These are phyloP conservation scores for Struthio camelus DNA, from an alignment of 2,113 vertebrate species.

Conservation along the genomic window DNA sequence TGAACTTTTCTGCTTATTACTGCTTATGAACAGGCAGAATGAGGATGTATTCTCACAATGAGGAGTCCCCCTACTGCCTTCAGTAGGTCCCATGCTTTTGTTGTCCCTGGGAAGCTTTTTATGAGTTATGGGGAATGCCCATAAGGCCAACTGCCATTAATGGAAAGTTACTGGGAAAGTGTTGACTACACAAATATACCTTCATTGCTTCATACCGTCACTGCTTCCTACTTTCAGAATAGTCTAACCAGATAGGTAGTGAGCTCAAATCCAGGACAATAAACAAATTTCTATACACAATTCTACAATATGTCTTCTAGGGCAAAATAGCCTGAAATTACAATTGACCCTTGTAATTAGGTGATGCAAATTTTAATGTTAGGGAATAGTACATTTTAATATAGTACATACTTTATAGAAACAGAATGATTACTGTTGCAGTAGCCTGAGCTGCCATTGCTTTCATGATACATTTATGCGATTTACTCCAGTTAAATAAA, in stretches of 20 bases:
- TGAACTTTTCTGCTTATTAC: neutral
- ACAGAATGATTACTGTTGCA: neutral
- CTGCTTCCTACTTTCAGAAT: neutral
- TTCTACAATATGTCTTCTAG: neutral
- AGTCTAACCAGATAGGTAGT: neutral
- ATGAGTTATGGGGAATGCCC: neutral
- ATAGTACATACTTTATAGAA: neutral
- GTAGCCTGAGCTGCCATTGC: neutral
- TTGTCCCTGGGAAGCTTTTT: neutral
- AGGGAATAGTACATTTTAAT: neutral
- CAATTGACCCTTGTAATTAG: neutral
- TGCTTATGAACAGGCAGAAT: neutral
- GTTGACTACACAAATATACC: neutral
- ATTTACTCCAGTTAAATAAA: neutral
- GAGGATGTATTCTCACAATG: neutral
- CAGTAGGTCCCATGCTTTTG: neutral
- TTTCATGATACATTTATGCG: neutral
- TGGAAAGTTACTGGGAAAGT: neutral
- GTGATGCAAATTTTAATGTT: neutral
- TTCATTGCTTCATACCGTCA: neutral
- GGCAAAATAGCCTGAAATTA: neutral
- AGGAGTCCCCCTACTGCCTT: neutral
- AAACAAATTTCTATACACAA: neutral
- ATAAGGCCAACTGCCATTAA: neutral
- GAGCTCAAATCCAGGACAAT: neutral